phyloP scores from a whole-genome alignment of 92 coral and sea anemone species.

The Actinernus sp. region DNA sequence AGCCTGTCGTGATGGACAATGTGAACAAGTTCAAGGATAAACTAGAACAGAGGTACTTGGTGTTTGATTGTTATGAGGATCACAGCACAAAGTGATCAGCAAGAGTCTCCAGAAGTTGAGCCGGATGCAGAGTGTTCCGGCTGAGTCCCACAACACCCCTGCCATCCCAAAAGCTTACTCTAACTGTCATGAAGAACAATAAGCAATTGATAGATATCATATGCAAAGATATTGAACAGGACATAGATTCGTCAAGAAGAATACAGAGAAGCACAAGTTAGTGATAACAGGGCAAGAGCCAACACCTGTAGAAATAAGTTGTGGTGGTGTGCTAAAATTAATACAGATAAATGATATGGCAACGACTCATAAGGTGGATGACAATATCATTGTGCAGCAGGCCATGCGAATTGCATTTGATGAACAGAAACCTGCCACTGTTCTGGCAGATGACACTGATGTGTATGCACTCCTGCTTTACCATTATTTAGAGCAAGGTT shows the following conservation, averaged over 20 bases:
- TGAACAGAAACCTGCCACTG: slow-evolving; percentile 36
- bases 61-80: slow-evolving; percentile 65
- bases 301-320: slow-evolving; percentile 71
- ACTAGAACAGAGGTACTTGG: slow-evolving; percentile 48
- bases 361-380: slow-evolving; percentile 72
- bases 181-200: slow-evolving; percentile 58
- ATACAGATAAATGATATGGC: slow-evolving; percentile 63
- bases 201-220: slow-evolving; percentile 60
- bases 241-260: slow-evolving; percentile 44
- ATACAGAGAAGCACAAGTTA: slow-evolving; percentile 34
- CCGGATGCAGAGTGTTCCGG: slow-evolving; percentile 51
- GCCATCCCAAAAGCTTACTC: slow-evolving; percentile 68
- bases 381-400: slow-evolving; percentile 67
- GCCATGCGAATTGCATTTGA: slow-evolving; percentile 71
- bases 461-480: slow-evolving; percentile 67
- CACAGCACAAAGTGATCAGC: slow-evolving; percentile 68
- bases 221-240: slow-evolving; percentile 46
- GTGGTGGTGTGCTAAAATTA: slow-evolving; percentile 59
- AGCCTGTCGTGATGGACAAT: slow-evolving; percentile 37
- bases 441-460: slow-evolving; percentile 80
- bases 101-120: slow-evolving; percentile 50
- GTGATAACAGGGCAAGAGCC: slow-evolving; percentile 47
- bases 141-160: slow-evolving; percentile 51
- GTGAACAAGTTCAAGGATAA: slow-evolving; percentile 55
- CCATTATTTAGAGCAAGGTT: slow-evolving; percentile 64